Conservation (phyloP, 2,888 invertebrate species). For the Drosophila lutescens region DNA sequence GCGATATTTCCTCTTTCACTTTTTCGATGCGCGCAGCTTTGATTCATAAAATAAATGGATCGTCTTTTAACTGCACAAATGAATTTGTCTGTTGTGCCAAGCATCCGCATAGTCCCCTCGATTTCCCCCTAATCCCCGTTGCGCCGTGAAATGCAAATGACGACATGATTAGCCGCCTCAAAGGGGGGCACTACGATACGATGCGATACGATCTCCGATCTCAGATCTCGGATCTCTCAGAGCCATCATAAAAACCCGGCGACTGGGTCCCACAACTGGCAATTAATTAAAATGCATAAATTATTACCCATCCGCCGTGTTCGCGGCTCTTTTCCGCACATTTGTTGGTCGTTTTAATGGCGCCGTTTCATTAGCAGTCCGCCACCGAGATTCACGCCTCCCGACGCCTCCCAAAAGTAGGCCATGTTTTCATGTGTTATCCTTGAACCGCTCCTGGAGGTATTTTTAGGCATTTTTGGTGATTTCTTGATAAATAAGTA, state of each 20-base stretch:
- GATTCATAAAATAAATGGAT: slow-evolving; percentile 56
- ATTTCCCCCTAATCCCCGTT: neutral
- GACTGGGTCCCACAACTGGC: slow-evolving; percentile 30
- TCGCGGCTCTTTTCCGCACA: slow-evolving; percentile 40
- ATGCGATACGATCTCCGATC: neutral
- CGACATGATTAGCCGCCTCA: slow-evolving; percentile 56
- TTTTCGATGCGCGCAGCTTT: slow-evolving; percentile 28
- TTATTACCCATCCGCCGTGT: slow-evolving; percentile 45
- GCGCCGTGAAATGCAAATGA: slow-evolving; percentile 41
- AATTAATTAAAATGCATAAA: slow-evolving; percentile 72
- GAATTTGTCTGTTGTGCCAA: slow-evolving; percentile 44
- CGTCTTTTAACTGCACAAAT: slow-evolving; percentile 56
- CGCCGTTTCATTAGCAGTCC: slow-evolving; percentile 58
- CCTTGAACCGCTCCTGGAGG: neutral
- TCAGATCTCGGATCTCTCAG: slow-evolving; percentile 7
- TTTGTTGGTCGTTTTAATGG: slow-evolving; percentile 61
- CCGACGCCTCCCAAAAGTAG: slow-evolving; percentile 19
- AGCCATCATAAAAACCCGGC: slow-evolving; percentile 46
- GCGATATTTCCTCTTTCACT: slow-evolving; percentile 39
- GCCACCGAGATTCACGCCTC: slow-evolving; percentile 20
- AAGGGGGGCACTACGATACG: neutral
- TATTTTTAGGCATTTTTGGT: neutral
- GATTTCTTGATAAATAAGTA: too few relatives aligned
- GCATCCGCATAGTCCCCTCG: slow-evolving; percentile 1
- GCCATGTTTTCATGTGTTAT: neutral